Percentiles rank a stretch among this genome's conserved stretches.
Evolutionary conservation across 37 sponge, comb jelly and placozoan species (phyloP).

Genomic region (Corticium candelabrum): DNA sequence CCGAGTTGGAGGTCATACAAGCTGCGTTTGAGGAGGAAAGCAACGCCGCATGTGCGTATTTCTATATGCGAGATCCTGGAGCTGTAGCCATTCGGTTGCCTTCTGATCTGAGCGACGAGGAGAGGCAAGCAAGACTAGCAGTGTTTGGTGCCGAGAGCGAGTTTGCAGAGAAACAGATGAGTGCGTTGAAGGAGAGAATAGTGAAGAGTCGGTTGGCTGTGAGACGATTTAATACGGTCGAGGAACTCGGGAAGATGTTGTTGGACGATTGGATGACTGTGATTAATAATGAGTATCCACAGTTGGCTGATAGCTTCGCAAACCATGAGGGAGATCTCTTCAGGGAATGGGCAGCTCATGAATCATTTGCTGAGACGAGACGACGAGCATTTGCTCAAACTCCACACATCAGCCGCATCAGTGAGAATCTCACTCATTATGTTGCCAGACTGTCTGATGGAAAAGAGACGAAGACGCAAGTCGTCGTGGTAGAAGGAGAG

Average conservation of each 20-base stretch:
- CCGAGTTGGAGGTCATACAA: neutral
- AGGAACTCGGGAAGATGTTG: neutral
- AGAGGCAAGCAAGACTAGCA: neutral
- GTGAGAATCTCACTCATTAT: neutral
- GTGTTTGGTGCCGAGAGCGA: neutral
- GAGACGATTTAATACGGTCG: neutral
- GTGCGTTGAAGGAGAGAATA: neutral
- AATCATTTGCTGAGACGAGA: slow-evolving; percentile 7
- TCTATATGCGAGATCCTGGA: neutral
- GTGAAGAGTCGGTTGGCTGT: neutral
- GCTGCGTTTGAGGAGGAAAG: neutral
- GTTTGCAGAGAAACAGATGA: neutral
- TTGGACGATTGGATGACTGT: neutral
- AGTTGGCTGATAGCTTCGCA: neutral
- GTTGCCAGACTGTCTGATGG: slow-evolving; percentile 5
- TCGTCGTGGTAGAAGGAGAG: neutral
- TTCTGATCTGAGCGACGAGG: neutral
- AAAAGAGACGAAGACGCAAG: neutral
- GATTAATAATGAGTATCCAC: neutral
- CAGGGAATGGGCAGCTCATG: slow-evolving; percentile 7
- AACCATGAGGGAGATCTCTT: neutral
- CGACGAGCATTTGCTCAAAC: slow-evolving; percentile 2
- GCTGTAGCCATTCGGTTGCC: neutral
- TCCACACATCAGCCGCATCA: neutral
- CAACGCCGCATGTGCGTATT: neutral